These are phyloP conservation scores for Pseudochirops cupreus DNA, from an alignment of 2,797 vertebrate genomes.

Conservation along the genomic window DNA sequence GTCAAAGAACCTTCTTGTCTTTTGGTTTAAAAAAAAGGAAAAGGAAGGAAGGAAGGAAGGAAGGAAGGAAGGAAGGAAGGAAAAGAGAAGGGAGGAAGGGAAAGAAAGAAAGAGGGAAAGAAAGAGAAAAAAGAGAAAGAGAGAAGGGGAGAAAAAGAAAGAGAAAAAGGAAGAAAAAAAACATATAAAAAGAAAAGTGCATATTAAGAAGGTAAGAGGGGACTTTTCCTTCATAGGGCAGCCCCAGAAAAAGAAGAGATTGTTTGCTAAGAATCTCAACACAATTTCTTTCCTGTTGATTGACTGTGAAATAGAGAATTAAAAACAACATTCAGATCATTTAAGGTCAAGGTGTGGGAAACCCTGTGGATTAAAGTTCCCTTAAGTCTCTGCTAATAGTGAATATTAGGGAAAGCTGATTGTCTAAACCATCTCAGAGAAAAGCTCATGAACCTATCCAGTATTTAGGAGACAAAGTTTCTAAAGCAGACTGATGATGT, in stretches of 20 bases:
- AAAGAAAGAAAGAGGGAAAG: rapidly evolving
- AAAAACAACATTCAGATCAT: not conserved
- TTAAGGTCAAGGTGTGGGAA: not conserved
- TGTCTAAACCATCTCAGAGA: not conserved
- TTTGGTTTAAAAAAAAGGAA: not conserved
- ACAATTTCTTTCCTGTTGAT: not conserved
- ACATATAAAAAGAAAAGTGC: not conserved
- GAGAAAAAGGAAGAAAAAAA: not conserved
- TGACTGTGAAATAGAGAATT: not conserved
- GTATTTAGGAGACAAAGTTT: not conserved
- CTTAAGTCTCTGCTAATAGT: not conserved
- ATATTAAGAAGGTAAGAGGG: not conserved
- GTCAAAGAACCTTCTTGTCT: too few species aligned
- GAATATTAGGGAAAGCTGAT: not conserved
- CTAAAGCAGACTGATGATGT: not conserved
- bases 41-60: not conserved
- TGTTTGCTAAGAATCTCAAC: not conserved
- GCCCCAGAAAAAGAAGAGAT: not conserved
- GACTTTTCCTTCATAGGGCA: not conserved
- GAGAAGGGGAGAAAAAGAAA: not conserved
- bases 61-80: not conserved
- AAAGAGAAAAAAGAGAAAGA: too few species aligned
- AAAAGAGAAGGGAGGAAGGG: rapidly evolving
- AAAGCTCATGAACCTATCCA: not conserved
- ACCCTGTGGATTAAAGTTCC: not conserved